These are phyloP conservation scores for Drosophila fungiperda DNA, from an alignment of 2,888 invertebrate genomes.

Conservation along the genomic window DNA sequence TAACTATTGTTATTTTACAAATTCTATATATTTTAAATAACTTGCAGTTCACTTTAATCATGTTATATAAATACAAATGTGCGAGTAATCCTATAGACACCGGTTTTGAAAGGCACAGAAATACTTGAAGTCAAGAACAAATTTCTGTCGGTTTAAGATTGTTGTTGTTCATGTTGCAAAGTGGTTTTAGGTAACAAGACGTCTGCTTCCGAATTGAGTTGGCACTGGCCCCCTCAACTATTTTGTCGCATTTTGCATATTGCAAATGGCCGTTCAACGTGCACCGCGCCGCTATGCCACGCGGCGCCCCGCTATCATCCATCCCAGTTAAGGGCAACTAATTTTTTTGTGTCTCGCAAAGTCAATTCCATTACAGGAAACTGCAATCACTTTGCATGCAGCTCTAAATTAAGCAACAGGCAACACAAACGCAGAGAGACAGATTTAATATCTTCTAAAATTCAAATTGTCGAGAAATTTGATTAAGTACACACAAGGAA, in stretches of 20 bases:
- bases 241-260: constrained; percentile 76
- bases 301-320: background rate
- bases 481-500: background rate
- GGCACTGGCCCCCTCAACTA: constrained; percentile 56
- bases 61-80: background rate
- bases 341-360: constrained; percentile 37
- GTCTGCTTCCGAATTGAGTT: constrained; percentile 59
- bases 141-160: constrained; percentile 41
- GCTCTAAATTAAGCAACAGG: constrained; percentile 4
- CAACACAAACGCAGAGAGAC: constrained; percentile 23
- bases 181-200: constrained; percentile 59
- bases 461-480: background rate
- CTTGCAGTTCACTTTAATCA: background rate
- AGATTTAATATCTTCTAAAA: background rate
- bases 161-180: constrained; percentile 60
- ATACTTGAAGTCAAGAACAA: constrained; percentile 42
- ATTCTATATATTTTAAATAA: background rate
- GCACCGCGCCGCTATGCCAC: constrained; percentile 1
- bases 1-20: background rate
- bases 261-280: constrained; percentile 56
- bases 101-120: constrained; percentile 16
- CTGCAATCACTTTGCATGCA: constrained; percentile 32
- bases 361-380: constrained; percentile 57
- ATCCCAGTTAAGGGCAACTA: constrained; percentile 36
- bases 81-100: background rate